These are phyloP conservation scores for Cottus gobio DNA, from an alignment of 2,113 vertebrate species.

Conservation along the genomic window DNA sequence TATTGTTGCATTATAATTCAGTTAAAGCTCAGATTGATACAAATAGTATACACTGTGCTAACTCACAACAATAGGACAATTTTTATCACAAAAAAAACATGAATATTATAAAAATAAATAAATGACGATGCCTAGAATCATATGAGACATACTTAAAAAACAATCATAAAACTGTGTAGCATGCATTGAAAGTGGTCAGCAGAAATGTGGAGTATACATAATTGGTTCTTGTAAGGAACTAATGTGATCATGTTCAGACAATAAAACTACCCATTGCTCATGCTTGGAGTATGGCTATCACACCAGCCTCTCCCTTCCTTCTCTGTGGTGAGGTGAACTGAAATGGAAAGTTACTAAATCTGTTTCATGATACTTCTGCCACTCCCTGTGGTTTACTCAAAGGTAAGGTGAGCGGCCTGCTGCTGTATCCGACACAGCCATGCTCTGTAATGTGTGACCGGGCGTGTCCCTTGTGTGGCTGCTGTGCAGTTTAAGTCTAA, in stretches of 20 bases:
- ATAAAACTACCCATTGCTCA: not conserved
- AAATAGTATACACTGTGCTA: not conserved
- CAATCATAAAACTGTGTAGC: not conserved
- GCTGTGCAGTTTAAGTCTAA: not conserved
- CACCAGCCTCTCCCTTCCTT: slow-evolving; percentile 41
- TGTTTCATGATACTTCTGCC: slow-evolving; percentile 34
- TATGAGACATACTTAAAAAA: not conserved
- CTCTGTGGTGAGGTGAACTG: slow-evolving; percentile 24
- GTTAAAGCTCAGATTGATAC: not conserved
- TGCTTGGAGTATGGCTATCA: slow-evolving; percentile 3
- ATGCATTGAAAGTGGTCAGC: not conserved
- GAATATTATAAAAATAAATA: not conserved
- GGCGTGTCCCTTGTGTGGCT: not conserved
- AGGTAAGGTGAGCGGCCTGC: slow-evolving; percentile 43
- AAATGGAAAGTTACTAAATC: slow-evolving; percentile 62
- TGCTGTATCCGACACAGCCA: slow-evolving; percentile 1
- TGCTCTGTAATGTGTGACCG: slow-evolving; percentile 17
- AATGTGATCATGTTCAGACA: not conserved
- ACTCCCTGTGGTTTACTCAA: slow-evolving; percentile 56
- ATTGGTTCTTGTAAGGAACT: not conserved
- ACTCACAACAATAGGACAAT: not conserved
- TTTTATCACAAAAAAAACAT: not conserved
- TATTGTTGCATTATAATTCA: not conserved
- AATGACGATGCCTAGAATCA: not conserved
- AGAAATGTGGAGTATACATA: not conserved